Conservation (phyloP, 2,888 invertebrate species). For the Hecatera dysodea region DNA sequence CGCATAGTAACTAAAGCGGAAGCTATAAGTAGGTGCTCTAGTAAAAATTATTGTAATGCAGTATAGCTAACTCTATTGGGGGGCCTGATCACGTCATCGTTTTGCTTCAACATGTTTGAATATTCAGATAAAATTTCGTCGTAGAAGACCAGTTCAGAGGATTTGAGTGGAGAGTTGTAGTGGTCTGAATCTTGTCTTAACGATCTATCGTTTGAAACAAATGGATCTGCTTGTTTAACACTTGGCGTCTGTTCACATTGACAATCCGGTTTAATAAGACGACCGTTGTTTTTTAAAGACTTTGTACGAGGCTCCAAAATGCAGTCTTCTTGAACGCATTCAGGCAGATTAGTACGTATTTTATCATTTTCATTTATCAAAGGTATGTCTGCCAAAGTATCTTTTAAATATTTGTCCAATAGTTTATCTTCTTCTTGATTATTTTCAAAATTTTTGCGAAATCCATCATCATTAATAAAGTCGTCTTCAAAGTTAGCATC, state of each 20-base stretch:
- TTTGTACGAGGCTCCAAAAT: slow-evolving; percentile 28
- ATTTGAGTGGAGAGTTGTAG: slow-evolving; percentile 17
- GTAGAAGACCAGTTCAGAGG: slow-evolving; percentile 55
- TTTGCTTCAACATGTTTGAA: slow-evolving; percentile 22
- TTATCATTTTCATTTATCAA: slow-evolving; percentile 36
- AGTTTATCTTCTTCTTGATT: slow-evolving; percentile 57
- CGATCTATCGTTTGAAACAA: slow-evolving; percentile 39
- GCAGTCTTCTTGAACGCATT: slow-evolving; percentile 65
- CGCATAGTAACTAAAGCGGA: background rate
- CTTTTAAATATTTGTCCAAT: slow-evolving; percentile 60
- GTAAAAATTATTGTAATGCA: slow-evolving; percentile 18
- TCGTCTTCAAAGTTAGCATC: slow-evolving; percentile 26
- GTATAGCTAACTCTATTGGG: slow-evolving; percentile 39
- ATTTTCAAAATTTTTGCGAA: slow-evolving; percentile 30
- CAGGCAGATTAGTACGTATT: slow-evolving; percentile 21
- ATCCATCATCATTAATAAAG: slow-evolving; percentile 33
- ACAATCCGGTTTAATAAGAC: slow-evolving; percentile 57
- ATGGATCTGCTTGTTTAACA: slow-evolving; percentile 34
- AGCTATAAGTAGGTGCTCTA: background rate
- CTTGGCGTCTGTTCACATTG: slow-evolving; percentile 53
- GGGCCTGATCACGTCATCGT: slow-evolving; percentile 42
- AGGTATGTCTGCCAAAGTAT: slow-evolving; percentile 49
- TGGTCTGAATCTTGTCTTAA: slow-evolving; percentile 35
- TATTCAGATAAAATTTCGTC: slow-evolving; percentile 54
- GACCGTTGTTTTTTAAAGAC: background rate